Percentiles rank a stretch among this genome's conserved stretches.
These are phyloP conservation scores for Deladenus siricidicola DNA, from an alignment of 2,888 invertebrate species.

Conservation along the genomic window DNA sequence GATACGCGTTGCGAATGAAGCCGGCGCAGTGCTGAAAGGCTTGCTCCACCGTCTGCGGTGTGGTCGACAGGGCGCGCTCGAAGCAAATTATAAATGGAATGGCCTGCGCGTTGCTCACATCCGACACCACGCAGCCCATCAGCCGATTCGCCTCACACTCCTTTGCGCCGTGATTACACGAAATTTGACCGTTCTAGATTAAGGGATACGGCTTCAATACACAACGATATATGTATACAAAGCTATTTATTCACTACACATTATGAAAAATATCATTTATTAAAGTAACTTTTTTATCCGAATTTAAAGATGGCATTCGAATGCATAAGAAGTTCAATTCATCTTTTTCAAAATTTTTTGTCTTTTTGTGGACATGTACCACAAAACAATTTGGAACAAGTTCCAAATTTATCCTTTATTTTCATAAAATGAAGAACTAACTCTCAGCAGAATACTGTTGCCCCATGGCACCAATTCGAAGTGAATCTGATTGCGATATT, in stretches of 20 bases:
- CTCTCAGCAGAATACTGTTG: slow-evolving; percentile 44
- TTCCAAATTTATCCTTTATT: too few species aligned
- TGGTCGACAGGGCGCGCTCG: slow-evolving; percentile 19
- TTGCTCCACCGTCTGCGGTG: slow-evolving; percentile 33
- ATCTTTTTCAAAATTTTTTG: too few species aligned
- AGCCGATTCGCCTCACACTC: slow-evolving; percentile 52
- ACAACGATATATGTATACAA: too few species aligned
- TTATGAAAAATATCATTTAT: too few species aligned
- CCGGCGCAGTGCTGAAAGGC: slow-evolving; percentile 44
- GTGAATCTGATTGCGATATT: slow-evolving; percentile 42
- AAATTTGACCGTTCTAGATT: slow-evolving; percentile 51
- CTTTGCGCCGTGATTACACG: slow-evolving; percentile 51
- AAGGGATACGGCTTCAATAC: too few species aligned
- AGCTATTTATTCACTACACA: too few species aligned
- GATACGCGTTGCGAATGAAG: slow-evolving; percentile 44
- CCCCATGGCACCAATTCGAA: slow-evolving; percentile 51
- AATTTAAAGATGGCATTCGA: too few species aligned
- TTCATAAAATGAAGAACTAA: slow-evolving; percentile 21
- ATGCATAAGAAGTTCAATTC: too few species aligned
- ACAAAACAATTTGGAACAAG: too few species aligned
- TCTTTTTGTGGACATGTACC: too few species aligned
- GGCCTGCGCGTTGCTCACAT: slow-evolving; percentile 41
- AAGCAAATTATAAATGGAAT: slow-evolving; percentile 34
- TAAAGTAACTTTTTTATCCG: too few species aligned
- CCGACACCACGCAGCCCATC: slow-evolving; percentile 48